Percentiles rank a stretch among this genome's conserved stretches.
Evolutionary conservation across 2,797 vertebrate species (phyloP).

Genomic region (Coccyzus lansbergi): DNA sequence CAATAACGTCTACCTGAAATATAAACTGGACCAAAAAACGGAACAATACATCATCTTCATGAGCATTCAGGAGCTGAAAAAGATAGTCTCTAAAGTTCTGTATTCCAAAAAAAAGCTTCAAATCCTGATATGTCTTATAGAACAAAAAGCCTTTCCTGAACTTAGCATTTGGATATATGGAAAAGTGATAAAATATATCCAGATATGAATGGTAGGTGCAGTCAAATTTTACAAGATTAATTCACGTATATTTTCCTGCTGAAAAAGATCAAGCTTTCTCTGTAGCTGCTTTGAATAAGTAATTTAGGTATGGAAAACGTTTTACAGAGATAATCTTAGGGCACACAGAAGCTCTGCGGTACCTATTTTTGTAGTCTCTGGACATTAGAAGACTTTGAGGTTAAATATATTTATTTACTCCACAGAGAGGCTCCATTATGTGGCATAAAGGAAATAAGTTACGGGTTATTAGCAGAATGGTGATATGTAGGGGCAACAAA

Average conservation of each 20-base stretch:
- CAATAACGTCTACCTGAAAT: not conserved
- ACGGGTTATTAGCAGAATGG: not conserved
- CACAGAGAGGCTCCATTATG: not conserved
- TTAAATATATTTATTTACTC: conserved; percentile 22
- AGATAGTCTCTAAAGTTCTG: not conserved
- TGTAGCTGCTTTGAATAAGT: conserved; percentile 59
- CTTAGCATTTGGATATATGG: not conserved
- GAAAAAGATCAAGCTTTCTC: conserved; percentile 38
- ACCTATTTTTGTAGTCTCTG: conserved; percentile 21
- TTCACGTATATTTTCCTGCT: conserved; percentile 25
- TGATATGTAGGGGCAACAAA: not conserved
- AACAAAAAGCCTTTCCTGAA: not conserved
- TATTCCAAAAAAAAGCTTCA: not conserved
- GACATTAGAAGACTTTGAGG: conserved; percentile 29
- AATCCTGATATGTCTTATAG: not conserved
- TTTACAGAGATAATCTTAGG: not conserved
- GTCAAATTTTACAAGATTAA: conserved; percentile 30
- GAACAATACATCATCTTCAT: not conserved
- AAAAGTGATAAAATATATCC: not conserved
- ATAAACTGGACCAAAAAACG: not conserved
- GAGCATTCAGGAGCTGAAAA: not conserved
- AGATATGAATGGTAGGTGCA: not conserved
- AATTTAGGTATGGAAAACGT: conserved; percentile 53
- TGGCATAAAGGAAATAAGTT: not conserved
- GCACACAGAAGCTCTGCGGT: not conserved